Conservation (phyloP, 2,797 vertebrate genomes). For the Tapirus indicus region DNA sequence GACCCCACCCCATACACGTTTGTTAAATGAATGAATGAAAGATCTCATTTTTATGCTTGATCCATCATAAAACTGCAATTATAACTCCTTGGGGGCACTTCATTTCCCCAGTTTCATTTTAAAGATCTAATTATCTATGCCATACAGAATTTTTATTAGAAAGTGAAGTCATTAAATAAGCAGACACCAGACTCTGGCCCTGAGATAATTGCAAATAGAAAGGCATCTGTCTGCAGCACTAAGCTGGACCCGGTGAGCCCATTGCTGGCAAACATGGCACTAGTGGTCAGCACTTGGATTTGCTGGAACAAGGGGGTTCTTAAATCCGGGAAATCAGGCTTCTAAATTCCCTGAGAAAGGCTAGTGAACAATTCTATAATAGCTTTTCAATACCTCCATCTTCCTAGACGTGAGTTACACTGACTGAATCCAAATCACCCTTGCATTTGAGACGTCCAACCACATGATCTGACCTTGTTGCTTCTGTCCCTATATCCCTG, state of each 20-base stretch:
- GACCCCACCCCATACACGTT: not conserved
- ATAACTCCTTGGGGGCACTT: conserved; percentile 64
- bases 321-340: not conserved
- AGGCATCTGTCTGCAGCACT: not conserved
- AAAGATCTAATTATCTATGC: conserved; percentile 81
- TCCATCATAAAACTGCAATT: conserved; percentile 70
- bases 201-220: conserved; percentile 70
- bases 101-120: conserved; percentile 76
- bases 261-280: not conserved
- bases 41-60: conserved; percentile 54
- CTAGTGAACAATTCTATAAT: not conserved
- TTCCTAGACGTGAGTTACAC: not conserved
- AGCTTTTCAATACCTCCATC: not conserved
- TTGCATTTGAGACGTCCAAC: not conserved
- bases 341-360: not conserved
- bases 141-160: conserved; percentile 77
- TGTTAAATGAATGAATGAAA: conserved; percentile 8
- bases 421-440: not conserved
- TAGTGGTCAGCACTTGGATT: not conserved
- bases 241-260: not conserved
- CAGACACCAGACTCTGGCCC: conserved; percentile 70
- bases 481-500: not conserved
- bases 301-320: not conserved
- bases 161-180: conserved; percentile 81
- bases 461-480: not conserved